Percentiles rank a stretch among this genome's conserved stretches.
These are phyloP conservation scores for Dendropsophus ebraccatus DNA, from an alignment of 2,113 vertebrate species.

Conservation along the genomic window DNA sequence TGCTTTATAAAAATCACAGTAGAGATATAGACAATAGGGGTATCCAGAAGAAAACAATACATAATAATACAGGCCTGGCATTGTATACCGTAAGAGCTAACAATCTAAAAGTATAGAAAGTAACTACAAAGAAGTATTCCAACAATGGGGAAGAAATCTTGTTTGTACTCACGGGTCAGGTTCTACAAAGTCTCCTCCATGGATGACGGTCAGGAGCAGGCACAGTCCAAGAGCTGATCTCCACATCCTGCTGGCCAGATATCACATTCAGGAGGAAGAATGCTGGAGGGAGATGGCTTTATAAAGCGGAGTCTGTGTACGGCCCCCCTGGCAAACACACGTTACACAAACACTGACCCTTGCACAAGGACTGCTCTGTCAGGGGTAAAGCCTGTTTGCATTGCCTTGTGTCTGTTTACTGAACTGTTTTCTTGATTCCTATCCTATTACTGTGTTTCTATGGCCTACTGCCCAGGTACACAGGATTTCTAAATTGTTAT, in stretches of 20 bases:
- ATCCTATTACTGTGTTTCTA: constrained; percentile 14
- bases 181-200: background rate
- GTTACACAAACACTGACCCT: constrained; percentile 26
- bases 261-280: constrained; percentile 22
- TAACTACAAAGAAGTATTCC: background rate
- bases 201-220: constrained; percentile 44
- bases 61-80: background rate
- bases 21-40: background rate
- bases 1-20: background rate
- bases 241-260: constrained; percentile 44
- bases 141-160: background rate
- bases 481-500: constrained; percentile 3
- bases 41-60: background rate
- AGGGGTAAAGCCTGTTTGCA: constrained; percentile 19
- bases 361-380: constrained; percentile 40
- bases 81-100: background rate
- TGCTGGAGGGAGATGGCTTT: constrained; percentile 32
- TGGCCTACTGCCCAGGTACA: constrained; percentile 26
- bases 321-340: constrained; percentile 27
- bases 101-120: background rate
- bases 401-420: background rate
- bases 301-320: constrained; percentile 33
- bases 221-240: constrained; percentile 34
- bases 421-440: constrained; percentile 9
- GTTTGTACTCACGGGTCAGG: constrained; percentile 35